Evolutionary conservation across 2,888 invertebrate genomes (phyloP).

Genomic region (Lasioglossum vierecki): DNA sequence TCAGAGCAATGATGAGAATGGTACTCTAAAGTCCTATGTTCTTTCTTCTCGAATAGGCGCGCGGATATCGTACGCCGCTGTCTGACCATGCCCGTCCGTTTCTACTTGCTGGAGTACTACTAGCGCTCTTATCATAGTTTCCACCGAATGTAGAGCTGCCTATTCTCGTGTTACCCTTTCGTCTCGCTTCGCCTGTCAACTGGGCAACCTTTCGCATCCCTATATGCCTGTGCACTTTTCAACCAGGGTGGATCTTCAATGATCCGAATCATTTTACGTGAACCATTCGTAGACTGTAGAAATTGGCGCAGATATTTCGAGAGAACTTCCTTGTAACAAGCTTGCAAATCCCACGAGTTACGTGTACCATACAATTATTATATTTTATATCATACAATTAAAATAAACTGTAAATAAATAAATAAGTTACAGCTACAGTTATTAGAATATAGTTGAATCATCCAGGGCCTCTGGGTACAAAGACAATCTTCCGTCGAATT

Average conservation of each 20-base stretch:
- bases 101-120: conserved; percentile 35
- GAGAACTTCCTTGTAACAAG: background rate
- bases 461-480: background rate
- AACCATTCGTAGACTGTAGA: background rate
- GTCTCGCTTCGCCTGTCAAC: background rate
- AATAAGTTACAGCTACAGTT: too few relatives aligned
- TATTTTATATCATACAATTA: too few relatives aligned
- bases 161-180: background rate
- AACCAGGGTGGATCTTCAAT: background rate
- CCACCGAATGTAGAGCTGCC: background rate
- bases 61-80: background rate
- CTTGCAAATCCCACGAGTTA: background rate
- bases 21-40: background rate
- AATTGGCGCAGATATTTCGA: background rate
- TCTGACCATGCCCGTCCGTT: conserved; percentile 38
- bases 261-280: background rate
- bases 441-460: too few relatives aligned
- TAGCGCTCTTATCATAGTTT: background rate
- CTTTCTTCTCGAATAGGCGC: background rate
- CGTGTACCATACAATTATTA: background rate
- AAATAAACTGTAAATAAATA: too few relatives aligned
- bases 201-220: background rate
- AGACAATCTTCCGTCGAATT: background rate
- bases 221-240: background rate
- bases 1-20: background rate